A percentile compares a stretch with the other conserved stretches of the same genome.
These are phyloP conservation scores for Clarias laeviceps DNA, from an alignment of 2,797 vertebrate species.

Conservation along the genomic window DNA sequence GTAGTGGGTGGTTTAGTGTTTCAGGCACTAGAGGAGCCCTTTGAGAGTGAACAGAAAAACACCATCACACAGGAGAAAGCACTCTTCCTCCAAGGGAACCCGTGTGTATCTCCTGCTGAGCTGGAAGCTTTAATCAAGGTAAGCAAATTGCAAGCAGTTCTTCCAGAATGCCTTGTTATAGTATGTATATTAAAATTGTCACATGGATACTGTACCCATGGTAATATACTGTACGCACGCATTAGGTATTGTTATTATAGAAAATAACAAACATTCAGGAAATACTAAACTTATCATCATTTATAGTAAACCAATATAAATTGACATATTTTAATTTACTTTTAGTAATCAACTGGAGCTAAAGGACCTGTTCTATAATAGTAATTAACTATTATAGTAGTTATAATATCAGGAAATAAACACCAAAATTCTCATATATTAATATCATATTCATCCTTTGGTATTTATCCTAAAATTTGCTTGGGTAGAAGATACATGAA, in stretches of 20 bases:
- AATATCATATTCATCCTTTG: background rate
- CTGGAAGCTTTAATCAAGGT: constrained; percentile 93
- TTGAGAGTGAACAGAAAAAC: constrained; percentile 88
- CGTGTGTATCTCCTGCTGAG: constrained; percentile 84
- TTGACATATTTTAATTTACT: background rate
- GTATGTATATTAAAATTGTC: background rate
- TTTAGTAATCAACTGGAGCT: background rate
- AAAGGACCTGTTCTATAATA: background rate
- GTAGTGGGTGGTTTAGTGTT: constrained; percentile 89
- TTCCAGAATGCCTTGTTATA: background rate
- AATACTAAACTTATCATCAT: background rate
- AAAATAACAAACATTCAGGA: background rate
- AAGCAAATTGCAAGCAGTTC: background rate
- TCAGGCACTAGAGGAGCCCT: constrained; percentile 88
- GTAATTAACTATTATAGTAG: background rate
- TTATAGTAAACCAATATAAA: background rate
- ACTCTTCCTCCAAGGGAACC: constrained; percentile 85
- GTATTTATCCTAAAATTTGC: background rate
- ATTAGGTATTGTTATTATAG: background rate
- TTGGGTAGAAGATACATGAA: background rate
- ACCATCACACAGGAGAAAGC: constrained; percentile 89
- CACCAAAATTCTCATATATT: background rate
- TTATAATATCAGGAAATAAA: background rate
- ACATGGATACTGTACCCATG: background rate
- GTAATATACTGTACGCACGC: background rate